These are phyloP conservation scores for Temnothorax rugatulus DNA, from an alignment of 2,888 invertebrate species.

Conservation along the genomic window DNA sequence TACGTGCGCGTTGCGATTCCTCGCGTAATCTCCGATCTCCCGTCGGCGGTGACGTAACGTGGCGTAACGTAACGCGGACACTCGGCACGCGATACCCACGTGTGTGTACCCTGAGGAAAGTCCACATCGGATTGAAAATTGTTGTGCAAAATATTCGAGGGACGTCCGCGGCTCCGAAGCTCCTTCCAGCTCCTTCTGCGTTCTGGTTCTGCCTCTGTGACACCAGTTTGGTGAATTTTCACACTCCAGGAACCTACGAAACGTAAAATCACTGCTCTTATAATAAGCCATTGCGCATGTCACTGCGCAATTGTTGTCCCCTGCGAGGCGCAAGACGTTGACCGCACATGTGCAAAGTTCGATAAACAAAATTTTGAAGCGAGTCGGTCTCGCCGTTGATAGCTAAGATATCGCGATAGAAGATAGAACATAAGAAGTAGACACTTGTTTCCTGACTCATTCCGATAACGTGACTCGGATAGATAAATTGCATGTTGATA, in stretches of 20 bases:
- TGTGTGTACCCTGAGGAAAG: conserved; percentile 62
- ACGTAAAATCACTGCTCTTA: not conserved
- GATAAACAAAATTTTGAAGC: not conserved
- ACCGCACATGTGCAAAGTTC: no score
- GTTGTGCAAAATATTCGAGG: conserved; percentile 74
- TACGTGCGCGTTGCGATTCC: not conserved
- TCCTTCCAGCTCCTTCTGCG: conserved; percentile 53
- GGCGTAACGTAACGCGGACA: not conserved
- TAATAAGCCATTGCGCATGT: no score
- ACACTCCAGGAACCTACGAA: not conserved
- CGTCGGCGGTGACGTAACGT: not conserved
- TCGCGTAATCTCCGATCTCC: not conserved
- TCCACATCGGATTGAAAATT: conserved; percentile 68
- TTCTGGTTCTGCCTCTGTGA: not conserved
- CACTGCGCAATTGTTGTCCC: no score
- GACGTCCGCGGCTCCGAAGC: conserved; percentile 64
- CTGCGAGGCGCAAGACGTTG: no score
- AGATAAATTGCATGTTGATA: not conserved
- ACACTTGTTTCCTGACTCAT: not conserved
- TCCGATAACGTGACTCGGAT: not conserved
- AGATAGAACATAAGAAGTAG: not conserved
- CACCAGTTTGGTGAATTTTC: not conserved
- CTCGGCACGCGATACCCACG: conserved; percentile 60
- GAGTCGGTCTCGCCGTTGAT: not conserved
- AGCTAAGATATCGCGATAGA: not conserved